phyloP scores from a whole-genome alignment of 2,797 vertebrate genomes.

The Lemur catta region DNA sequence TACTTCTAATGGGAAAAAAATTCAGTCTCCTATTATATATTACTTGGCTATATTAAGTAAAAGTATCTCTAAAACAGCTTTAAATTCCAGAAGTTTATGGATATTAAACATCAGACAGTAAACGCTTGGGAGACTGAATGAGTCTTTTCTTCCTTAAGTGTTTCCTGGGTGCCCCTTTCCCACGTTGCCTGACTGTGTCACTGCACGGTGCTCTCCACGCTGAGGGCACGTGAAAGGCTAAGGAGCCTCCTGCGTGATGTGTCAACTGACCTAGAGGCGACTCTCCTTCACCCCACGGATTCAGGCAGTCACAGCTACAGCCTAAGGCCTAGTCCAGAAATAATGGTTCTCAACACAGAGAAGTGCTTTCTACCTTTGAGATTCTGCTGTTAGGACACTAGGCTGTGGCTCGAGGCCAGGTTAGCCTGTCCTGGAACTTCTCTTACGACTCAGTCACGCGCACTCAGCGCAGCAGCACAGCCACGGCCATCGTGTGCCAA shows the following conservation, averaged over 20 bases:
- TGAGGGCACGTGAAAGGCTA: background rate
- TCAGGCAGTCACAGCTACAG: background rate
- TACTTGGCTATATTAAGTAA: background rate
- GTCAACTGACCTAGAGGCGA: background rate
- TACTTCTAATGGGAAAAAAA: background rate
- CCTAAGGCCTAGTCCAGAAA: background rate
- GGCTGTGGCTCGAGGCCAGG: background rate
- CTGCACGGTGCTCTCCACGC: no score
- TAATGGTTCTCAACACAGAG: background rate
- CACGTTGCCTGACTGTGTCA: rapidly evolving
- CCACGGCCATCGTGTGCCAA: rapidly evolving
- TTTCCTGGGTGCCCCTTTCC: background rate
- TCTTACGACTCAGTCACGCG: rapidly evolving
- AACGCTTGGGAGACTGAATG: background rate
- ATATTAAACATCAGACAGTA: background rate
- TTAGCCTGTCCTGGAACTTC: background rate
- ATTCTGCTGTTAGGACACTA: background rate
- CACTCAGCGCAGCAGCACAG: background rate
- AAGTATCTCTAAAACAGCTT: background rate
- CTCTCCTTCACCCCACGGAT: background rate
- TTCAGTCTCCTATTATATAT: background rate
- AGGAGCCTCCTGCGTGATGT: rapidly evolving
- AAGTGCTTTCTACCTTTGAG: background rate
- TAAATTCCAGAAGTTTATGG: background rate
- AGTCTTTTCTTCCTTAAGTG: background rate